phyloP scores from a whole-genome alignment of 2,888 invertebrate genomes.

The Proisotoma minuta region DNA sequence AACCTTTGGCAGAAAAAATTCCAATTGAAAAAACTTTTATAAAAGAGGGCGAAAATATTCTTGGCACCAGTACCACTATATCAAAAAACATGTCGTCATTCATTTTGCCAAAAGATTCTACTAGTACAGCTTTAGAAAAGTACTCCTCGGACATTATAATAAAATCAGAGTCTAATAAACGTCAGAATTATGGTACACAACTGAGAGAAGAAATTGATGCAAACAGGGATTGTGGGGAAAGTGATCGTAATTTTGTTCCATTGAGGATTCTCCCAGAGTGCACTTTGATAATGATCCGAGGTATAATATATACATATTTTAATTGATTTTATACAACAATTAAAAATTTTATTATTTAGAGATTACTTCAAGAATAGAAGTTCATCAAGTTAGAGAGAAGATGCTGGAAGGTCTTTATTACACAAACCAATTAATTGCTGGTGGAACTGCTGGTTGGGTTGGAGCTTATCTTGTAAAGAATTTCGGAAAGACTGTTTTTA shows the following conservation, averaged over 20 bases:
- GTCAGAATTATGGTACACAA: no score
- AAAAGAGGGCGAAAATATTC: no score
- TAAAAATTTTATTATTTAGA: constrained; percentile 7
- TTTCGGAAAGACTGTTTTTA: constrained; percentile 33
- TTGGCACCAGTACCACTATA: no score
- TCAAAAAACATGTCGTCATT: no score
- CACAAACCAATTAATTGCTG: constrained; percentile 25
- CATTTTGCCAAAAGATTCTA: no score
- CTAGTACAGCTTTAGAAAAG: no score
- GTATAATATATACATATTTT: neutral
- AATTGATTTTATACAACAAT: neutral
- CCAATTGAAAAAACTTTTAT: no score
- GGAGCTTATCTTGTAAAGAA: constrained; percentile 30
- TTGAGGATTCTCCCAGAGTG: neutral
- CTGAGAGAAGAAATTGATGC: neutral
- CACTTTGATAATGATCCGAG: constrained; percentile 5
- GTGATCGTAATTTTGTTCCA: no score
- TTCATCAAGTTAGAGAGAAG: constrained; percentile 23
- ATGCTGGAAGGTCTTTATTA: constrained; percentile 19
- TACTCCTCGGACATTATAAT: no score
- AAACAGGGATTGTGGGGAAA: neutral
- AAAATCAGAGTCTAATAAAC: no score
- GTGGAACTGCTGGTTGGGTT: constrained; percentile 27
- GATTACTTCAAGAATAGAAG: constrained; percentile 26
- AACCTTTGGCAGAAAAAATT: no score